Evolutionary conservation across 2,113 vertebrate species (phyloP).

Genomic region (Emydura subglobosa): DNA sequence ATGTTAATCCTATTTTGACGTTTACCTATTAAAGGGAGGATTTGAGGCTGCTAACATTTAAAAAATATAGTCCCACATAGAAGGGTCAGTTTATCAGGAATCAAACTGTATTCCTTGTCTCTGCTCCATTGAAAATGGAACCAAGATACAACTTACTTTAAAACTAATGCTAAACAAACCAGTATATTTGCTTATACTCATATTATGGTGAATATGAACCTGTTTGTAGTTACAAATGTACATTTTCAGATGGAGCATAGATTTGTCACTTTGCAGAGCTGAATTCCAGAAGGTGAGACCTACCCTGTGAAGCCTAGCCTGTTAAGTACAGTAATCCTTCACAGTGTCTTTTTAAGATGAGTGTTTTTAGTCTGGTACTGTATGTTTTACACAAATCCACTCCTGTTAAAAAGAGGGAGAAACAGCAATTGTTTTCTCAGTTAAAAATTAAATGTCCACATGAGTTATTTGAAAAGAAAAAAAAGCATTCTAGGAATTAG

Average conservation of each 20-base stretch:
- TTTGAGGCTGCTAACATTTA: conserved; percentile 29
- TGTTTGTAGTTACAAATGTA: background rate
- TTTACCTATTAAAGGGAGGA: conserved; percentile 27
- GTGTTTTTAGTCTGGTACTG: background rate
- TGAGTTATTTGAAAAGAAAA: conserved; percentile 2
- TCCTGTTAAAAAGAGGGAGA: conserved; percentile 36
- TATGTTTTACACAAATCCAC: background rate
- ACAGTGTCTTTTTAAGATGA: conserved; percentile 18
- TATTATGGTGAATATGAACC: background rate
- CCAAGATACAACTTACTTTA: background rate
- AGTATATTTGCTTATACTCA: background rate
- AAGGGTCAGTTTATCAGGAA: background rate
- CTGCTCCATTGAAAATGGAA: conserved; percentile 42
- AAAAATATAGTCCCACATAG: background rate
- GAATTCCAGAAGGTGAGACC: background rate
- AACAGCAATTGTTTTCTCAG: conserved; percentile 57
- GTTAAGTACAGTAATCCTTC: conserved; percentile 2
- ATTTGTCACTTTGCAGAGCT: background rate
- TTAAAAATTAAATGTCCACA: conserved; percentile 66
- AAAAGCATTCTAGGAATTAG: conserved; percentile 11
- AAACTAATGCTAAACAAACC: background rate
- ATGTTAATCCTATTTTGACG: conserved; percentile 40
- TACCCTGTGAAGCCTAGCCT: background rate
- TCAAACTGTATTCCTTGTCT: background rate
- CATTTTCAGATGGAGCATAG: conserved; percentile 34